Base-by-base conservation (phyloP, 2,797 vertebrate genomes). In the Melanotaenia parkinsoni region DNA sequence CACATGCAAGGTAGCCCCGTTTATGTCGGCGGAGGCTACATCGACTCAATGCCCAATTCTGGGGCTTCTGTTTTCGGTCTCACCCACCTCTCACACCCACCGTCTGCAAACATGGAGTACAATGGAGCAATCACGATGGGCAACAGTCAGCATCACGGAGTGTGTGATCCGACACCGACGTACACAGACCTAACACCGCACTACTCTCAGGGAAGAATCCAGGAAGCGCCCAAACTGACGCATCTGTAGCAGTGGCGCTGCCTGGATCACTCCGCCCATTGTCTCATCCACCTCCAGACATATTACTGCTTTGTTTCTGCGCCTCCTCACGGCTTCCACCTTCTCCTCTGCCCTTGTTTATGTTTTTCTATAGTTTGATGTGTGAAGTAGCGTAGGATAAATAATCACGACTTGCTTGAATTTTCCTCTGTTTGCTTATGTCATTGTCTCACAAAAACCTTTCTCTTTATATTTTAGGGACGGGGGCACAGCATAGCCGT, bases 141-240 rank as follows among this genome's bases (percentile, higher is more conserved):
- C 86, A 97, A 95, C 92, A 96, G 94, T 90, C 97, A 98, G 92
- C 97, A 98, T 70, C 96, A 97, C 71, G 97, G 96, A 93, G 95
- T 96, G 77, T 97, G 97, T 67, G 98, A 99, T 88, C 92, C 96
- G 0, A 96, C 97, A 88, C 96, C 97, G 72, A 97, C 97, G 66
- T 99, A 99, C 88, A 98, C 98, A 95, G 98, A 99, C 95, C 96
- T 99, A 93, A 96, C 97, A 7, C 86, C 96, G 94, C 97, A 98
- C 92, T 98, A 97, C 96, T 96, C 97, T 98, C 98, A 99, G 97
- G 98, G 97, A 98, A 98, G 96, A 97, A 98, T 98, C 96, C 98
- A 99, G 95, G 98, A 99, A 98, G 97, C 96, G 74, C 98, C 98
- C 91, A 99, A 98, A 94, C 94, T 99, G 91, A 99, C 97, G 83